Evolutionary conservation across 2,888 invertebrate species (phyloP).

Genomic region (Stenoptilia bipunctidactyla): DNA sequence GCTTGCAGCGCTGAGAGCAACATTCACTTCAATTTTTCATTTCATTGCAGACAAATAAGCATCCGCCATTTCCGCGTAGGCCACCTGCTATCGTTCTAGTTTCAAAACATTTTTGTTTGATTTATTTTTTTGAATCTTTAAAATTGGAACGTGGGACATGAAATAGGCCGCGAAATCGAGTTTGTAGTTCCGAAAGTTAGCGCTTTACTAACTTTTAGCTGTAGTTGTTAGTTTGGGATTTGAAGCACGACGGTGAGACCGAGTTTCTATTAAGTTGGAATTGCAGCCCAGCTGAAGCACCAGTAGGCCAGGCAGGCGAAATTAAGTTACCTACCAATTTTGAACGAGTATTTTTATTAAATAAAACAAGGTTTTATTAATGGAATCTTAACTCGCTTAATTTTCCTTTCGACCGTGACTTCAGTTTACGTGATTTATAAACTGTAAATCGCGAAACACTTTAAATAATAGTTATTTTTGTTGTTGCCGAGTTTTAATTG

Average conservation of each 20-base stretch:
- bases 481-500: too few species aligned
- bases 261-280: conserved; percentile 31
- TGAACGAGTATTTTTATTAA: too few species aligned
- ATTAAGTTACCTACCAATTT: too few species aligned
- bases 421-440: too few species aligned
- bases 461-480: too few species aligned
- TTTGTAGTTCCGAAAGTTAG: conserved; percentile 4
- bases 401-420: too few species aligned
- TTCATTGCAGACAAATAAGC: conserved; percentile 37
- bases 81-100: conserved; percentile 34
- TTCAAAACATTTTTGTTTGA: conserved; percentile 22
- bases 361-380: too few species aligned
- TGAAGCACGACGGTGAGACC: conserved; percentile 13
- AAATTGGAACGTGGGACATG: conserved; percentile 1
- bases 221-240: conserved; percentile 17
- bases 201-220: conserved; percentile 10
- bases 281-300: conserved; percentile 11
- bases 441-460: too few species aligned
- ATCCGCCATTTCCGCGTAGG: conserved; percentile 22
- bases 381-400: too few species aligned
- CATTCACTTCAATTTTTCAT: conserved; percentile 39
- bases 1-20: conserved; percentile 17
- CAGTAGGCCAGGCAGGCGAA: too few species aligned
- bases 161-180: conserved; percentile 1
- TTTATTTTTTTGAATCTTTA: not conserved